A percentile compares a stretch with the other conserved stretches of the same genome.
These are phyloP conservation scores for Anadara kagoshimensis DNA, from an alignment of 1,140 invertebrate species.

Conservation along the genomic window DNA sequence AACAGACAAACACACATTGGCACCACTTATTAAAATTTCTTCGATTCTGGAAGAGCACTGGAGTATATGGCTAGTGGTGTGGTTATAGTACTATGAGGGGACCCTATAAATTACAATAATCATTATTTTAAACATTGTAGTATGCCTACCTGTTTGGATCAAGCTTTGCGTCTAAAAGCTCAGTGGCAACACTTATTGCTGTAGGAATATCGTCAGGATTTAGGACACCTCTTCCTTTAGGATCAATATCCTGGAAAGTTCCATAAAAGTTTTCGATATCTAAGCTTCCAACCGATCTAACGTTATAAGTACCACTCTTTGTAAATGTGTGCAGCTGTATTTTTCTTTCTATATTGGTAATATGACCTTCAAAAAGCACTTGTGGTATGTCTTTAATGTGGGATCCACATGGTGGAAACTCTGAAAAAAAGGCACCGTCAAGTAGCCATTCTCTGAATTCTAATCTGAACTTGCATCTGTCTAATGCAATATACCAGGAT, in stretches of 20 bases:
- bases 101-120: background rate
- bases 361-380: conserved; percentile 18
- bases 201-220: conserved; percentile 25
- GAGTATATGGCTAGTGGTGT: too few relatives aligned
- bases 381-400: conserved; percentile 15
- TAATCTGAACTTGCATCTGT: background rate
- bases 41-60: too few relatives aligned
- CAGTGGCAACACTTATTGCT: conserved; percentile 17
- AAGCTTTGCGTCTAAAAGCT: background rate
- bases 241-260: conserved; percentile 27
- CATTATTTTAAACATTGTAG: background rate
- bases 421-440: background rate
- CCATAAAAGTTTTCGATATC: conserved; percentile 38
- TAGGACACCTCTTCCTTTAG: conserved; percentile 30
- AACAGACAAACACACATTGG: too few relatives aligned
- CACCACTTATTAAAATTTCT: too few relatives aligned
- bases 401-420: background rate
- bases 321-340: conserved; percentile 24
- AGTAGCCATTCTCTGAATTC: conserved; percentile 8
- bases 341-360: conserved; percentile 21
- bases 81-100: too few relatives aligned
- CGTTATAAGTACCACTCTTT: conserved; percentile 24
- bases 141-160: conserved; percentile 34
- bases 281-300: conserved; percentile 12
- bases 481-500: conserved; percentile 9